Evolutionary conservation across 2,113 vertebrate species (phyloP), one percentile per base, ranked within the genome.

Genomic region (Ia io): DNA sequence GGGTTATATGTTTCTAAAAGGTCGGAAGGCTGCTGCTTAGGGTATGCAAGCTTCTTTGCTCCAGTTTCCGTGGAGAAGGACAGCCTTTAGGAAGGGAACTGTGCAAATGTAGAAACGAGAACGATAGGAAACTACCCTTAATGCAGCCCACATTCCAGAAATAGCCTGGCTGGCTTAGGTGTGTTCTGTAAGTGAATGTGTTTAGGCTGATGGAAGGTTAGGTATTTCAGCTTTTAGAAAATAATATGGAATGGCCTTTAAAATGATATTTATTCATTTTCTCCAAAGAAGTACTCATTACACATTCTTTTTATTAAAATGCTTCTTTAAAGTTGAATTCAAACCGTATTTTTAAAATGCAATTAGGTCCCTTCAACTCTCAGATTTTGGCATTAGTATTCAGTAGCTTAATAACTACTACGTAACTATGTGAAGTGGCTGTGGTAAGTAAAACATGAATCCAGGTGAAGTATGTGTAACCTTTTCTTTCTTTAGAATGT

Each of bases 321-420:
- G 40, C 20, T 95, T 87, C 16, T 65, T 23, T 77, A 73, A 87
- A 94, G 61, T 87, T 88, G 44, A 87, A 87, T 87, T 82, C 35
- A 80, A 53, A 79, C 35, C 25, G 23, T 69, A 51, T 25, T 84
- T 84, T n/a, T 10, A 79, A 88, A 76, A 93, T 61, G 53, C 30
- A 67, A 5, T 63, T 16, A n/a, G 65, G 28, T 67, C 18, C 42
- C 28, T 73, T 95, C 73, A 67, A 23, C 69, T 14, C 32, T 94
- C n/a, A 93, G 53, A 74, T 88, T 97, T 82, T 88, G 70, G 69
- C 35, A 93, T 96, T 77, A 88, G 18, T 59, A 65, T 56, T 94
- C 65, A 86, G 23, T 12, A 88, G 78, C n/a, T 69, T 93, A 84
- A 35, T 53, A 59, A 80, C 42, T 77, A 44, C 20, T 80, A 70